phyloP scores from a whole-genome alignment of 1,140 invertebrate species.

The Orchestia grillus region DNA sequence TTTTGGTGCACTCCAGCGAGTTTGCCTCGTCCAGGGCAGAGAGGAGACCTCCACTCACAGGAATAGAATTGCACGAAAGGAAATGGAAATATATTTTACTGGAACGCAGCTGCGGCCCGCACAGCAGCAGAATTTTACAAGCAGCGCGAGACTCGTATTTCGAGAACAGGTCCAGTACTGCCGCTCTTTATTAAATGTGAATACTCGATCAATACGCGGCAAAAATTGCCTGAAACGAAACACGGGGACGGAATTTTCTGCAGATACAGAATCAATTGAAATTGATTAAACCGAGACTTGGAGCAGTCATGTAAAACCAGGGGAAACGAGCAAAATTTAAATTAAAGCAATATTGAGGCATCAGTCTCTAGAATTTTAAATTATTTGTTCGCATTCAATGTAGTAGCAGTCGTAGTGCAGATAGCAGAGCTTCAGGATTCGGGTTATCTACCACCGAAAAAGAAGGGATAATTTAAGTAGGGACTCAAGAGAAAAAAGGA shows the following conservation, averaged over 20 bases:
- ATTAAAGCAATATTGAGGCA: neutral
- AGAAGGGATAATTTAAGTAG: too few species aligned
- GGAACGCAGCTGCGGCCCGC: constrained; percentile 8
- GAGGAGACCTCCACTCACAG: neutral
- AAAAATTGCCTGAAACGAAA: neutral
- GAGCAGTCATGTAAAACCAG: neutral
- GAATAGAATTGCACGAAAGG: neutral
- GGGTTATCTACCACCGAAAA: too few species aligned
- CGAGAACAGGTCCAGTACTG: neutral
- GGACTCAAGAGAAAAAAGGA: too few species aligned
- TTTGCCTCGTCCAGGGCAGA: neutral
- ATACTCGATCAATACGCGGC: neutral
- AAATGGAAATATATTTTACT: constrained; percentile 44
- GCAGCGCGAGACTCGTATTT: neutral
- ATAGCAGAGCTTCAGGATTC: too few species aligned
- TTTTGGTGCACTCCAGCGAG: neutral
- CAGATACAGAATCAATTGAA: neutral
- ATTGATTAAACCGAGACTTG: neutral
- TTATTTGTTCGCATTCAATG: neutral
- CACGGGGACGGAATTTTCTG: neutral
- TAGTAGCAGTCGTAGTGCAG: neutral
- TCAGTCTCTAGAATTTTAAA: neutral
- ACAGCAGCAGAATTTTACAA: constrained; percentile 36
- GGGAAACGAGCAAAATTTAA: neutral
- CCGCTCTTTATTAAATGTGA: constrained; percentile 36